Conservation (phyloP, 2,888 invertebrate species). For the Mesorhabditis sp. region DNA sequence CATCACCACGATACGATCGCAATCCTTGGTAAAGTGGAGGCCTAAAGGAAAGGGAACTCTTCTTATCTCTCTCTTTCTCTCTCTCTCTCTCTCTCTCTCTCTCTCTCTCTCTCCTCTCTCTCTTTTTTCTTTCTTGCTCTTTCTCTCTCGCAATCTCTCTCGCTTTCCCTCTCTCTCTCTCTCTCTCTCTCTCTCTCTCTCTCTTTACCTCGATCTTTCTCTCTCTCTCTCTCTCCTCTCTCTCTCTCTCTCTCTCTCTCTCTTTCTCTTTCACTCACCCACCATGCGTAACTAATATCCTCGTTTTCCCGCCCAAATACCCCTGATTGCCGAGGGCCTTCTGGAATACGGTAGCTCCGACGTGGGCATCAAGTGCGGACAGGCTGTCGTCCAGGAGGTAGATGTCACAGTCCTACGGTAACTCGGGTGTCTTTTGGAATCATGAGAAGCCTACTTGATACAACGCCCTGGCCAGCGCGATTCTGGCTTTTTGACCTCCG, state of each 20-base stretch:
- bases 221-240: too few relatives aligned
- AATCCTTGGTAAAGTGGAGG: neutral
- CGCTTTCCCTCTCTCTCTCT: too few relatives aligned
- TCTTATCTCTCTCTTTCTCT: too few relatives aligned
- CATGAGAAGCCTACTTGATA: constrained; percentile 70
- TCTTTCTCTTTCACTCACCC: too few relatives aligned
- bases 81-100: too few relatives aligned
- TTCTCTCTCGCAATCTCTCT: too few relatives aligned
- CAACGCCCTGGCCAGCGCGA: constrained; percentile 82
- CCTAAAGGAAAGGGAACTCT: neutral
- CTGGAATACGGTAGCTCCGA: constrained; percentile 72
- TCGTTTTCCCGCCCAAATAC: neutral
- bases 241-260: too few relatives aligned
- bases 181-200: too few relatives aligned
- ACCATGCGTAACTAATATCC: neutral
- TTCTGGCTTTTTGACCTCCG: constrained; percentile 86
- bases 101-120: too few relatives aligned
- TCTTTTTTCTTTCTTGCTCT: too few relatives aligned
- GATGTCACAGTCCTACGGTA: constrained; percentile 68
- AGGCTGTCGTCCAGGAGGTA: constrained; percentile 90
- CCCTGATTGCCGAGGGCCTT: neutral
- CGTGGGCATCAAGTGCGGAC: constrained; percentile 92
- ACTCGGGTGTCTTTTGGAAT: neutral
- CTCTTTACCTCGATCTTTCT: too few relatives aligned
- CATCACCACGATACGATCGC: neutral